Evolutionary conservation across 1,140 invertebrate species (phyloP), one percentile per base, ranked within the genome.

Genomic region (Zaprionus taronus): DNA sequence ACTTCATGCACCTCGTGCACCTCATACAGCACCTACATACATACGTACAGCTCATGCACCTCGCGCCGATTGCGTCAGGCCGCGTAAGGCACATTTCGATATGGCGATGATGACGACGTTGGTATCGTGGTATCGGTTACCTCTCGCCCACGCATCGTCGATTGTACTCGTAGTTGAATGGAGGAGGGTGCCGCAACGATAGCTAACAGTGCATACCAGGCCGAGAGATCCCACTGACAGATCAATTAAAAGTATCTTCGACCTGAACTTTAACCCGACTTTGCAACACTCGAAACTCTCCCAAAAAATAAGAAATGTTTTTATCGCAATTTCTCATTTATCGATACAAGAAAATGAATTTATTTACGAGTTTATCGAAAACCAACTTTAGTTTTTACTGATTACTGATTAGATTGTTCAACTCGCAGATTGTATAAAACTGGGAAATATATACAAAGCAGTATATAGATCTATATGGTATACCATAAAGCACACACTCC

Each of bases 1-100:
- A 22, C 17, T 20, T 12, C 47, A 17, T 47, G 41, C 41, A 17
- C 15, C 38, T 20, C 20, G 9, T 22, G 47, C 47, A 24, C 20
- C 47, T n/a, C 41, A 38, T 38, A 14, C 36, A 26, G 24, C 24
- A 0, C 24, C 5, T 26, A 26, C 24, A 26, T 26, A 26, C 24
- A 1, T 28, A 28, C 26, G 26, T 28, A 28, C 26, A 34, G 31
- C 36, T 38, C 36, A 4, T 38, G n/a, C 3, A 36, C 17, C 62
- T 53, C 24, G 24, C 49, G 14, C 5, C 44, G 66, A 69, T 70
- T 74, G 58, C 66, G 51, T 36, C 22, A 24, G 31, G 22, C n/a
- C 24, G 9, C 63, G 26, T 4, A 31, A 36, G 53, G 44, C 71
- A 61, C 65, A 68, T 58, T 72, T 67, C 14, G 31, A 31, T 20